These are phyloP conservation scores for Drosophila tanythrix DNA, from an alignment of 2,888 invertebrate genomes.

Conservation along the genomic window DNA sequence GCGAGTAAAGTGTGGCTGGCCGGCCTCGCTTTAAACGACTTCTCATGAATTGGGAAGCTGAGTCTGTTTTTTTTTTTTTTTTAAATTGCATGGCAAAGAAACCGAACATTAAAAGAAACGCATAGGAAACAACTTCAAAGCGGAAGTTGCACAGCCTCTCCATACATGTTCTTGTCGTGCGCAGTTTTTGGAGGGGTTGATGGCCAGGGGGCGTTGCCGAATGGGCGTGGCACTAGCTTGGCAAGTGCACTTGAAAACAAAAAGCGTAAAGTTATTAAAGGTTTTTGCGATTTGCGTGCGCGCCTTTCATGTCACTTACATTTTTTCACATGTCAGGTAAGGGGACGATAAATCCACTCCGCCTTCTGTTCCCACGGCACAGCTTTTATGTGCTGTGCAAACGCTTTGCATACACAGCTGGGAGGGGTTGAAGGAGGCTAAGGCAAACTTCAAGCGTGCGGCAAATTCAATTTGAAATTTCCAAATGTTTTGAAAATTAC, in stretches of 20 bases:
- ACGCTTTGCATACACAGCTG: slow-evolving; percentile 50
- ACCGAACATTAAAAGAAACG: slow-evolving; percentile 18
- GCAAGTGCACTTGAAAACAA: slow-evolving; percentile 78
- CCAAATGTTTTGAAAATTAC: slow-evolving; percentile 78
- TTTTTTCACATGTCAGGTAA: slow-evolving; percentile 52
- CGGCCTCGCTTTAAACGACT: slow-evolving; percentile 27
- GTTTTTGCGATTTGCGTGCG: slow-evolving; percentile 71
- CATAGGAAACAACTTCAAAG: slow-evolving; percentile 61
- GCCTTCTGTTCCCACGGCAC: background rate
- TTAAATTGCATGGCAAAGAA: slow-evolving; percentile 5
- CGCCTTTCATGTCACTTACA: slow-evolving; percentile 78
- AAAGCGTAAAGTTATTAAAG: slow-evolving; percentile 79
- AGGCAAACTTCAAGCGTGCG: slow-evolving; percentile 68
- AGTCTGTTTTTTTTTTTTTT: background rate
- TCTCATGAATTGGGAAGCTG: background rate
- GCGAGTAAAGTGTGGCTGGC: background rate
- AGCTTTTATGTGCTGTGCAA: slow-evolving; percentile 41
- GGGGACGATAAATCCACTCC: slow-evolving; percentile 5
- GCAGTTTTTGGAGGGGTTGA: background rate
- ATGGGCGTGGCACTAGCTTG: slow-evolving; percentile 46
- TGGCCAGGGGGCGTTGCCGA: background rate
- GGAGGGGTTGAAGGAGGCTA: background rate
- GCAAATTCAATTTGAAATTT: slow-evolving; percentile 80
- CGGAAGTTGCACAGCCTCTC: slow-evolving; percentile 53
- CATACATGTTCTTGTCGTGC: slow-evolving; percentile 23